Base-by-base conservation (phyloP, 2,888 invertebrate species). In the Petrophora chlorosata region DNA sequence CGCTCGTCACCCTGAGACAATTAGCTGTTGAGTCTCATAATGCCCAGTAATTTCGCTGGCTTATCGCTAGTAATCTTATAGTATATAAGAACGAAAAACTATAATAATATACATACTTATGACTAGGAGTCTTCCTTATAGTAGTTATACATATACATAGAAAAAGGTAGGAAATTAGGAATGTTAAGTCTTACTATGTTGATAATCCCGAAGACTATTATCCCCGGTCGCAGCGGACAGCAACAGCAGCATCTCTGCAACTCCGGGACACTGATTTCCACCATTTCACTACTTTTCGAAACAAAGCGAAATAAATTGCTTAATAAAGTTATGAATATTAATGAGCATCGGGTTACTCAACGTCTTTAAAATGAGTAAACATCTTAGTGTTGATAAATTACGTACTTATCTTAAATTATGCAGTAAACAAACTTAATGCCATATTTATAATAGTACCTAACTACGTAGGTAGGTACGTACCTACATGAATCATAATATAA, bases 111-210 rank as follows among this genome's bases (percentile, higher is more conserved):
- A n/a, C n/a, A n/a, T n/a, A n/a, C n/a, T n/a, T n/a, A n/a, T n/a
- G n/a, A n/a, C n/a, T n/a, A n/a, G n/a, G n/a, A n/a, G n/a, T n/a
- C n/a, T n/a, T n/a, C n/a, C n/a, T n/a, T n/a, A n/a, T n/a, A n/a
- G n/a, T n/a, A n/a, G n/a, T n/a, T n/a, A n/a, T n/a, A n/a, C n/a
- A n/a, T n/a, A n/a, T n/a, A n/a, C n/a, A n/a, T n/a, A n/a, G n/a
- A n/a, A n/a, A n/a, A n/a, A n/a, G n/a, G n/a, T n/a, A n/a, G n/a
- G n/a, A n/a, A n/a, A n/a, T n/a, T n/a, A n/a, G n/a, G n/a, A n/a
- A n/a, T n/a, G n/a, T n/a, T n/a, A n/a, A 14, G 45, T 83, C 86
- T 85, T 72, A 88, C 89, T 38, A 87, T 77, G 53, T 89, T 88
- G 45, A 88, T 63, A 39, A 81, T 74, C 42, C 83, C 88, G 69